Base-by-base conservation (phyloP, 2,113 vertebrate genomes). In the Apodemus speciosus region DNA sequence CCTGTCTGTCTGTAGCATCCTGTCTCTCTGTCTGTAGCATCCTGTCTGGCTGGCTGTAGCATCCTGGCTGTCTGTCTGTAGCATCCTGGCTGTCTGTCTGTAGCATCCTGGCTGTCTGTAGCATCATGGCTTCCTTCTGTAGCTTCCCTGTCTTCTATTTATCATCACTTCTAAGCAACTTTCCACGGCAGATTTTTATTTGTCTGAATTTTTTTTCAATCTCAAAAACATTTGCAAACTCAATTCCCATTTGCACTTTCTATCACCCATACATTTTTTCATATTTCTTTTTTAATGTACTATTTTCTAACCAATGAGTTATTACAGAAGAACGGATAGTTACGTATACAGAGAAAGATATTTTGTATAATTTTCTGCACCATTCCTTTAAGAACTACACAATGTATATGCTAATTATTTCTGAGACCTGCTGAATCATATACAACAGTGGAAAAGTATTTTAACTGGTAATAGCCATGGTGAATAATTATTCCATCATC, bases 221-320 rank as follows among this genome's bases (percentile, higher is more conserved):
- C 64, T 94, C 75, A 89, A 87, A 93, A 89, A 79, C 86, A 96
- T 91, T 95, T 95, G 49, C 35, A 89, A 89, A 79, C 58, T 49
- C 85, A 27, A 86, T 69, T 91, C 64, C 58, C 43, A 85, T 94
- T 85, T 90, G 32, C 71, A 84, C 86, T 89, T 84, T 14, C 76
- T 87, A 89, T 35, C 58, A 89, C 43, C 64, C 69, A 85, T 84
- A 38, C 94, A 72, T 86, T 92, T 95, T 53, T 95, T 76, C 38
- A 69, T 76, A 58, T 90, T 93, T 95, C 23, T 58, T 88, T 88
- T 88, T 92, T 76, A 93, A 91, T 25, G 66, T 30, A 69, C 7
- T 69, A 30, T 81, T 94, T 94, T 92, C 62, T 95, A 88, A 81
- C 5, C 30, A 92, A 85, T 85, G 66, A 4, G 0, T 87, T 92